Evolutionary conservation across 2,113 vertebrate species (phyloP).

Genomic region (Aythya baeri): DNA sequence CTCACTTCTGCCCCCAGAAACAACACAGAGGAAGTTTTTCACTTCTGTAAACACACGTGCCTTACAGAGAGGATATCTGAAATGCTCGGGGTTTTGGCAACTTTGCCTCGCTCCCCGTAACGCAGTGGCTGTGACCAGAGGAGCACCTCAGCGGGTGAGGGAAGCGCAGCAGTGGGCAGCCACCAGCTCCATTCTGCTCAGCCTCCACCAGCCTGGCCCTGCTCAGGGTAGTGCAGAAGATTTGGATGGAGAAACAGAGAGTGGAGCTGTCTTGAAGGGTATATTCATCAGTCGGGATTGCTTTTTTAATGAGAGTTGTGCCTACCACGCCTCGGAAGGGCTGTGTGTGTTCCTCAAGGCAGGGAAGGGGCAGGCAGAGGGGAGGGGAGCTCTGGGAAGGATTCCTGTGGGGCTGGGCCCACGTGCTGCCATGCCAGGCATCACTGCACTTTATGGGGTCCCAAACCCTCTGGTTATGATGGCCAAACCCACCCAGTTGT

Average conservation of each 20-base stretch:
- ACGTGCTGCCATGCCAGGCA: accelerated
- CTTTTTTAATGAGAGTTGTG: neutral
- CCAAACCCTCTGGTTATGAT: neutral
- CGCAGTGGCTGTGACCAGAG: neutral
- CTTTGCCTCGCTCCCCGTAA: neutral
- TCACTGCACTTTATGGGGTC: neutral
- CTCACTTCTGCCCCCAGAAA: neutral
- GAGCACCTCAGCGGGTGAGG: neutral
- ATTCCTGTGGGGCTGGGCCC: neutral
- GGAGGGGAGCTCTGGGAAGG: neutral
- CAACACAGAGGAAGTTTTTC: neutral
- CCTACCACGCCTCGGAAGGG: neutral
- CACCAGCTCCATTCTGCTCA: neutral
- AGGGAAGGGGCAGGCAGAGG: neutral
- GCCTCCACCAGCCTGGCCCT: neutral
- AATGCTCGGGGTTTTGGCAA: too few relatives aligned
- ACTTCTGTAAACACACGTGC: neutral
- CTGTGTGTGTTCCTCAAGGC: neutral
- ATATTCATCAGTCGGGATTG: neutral
- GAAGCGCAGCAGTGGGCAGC: neutral
- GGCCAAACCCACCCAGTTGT: neutral
- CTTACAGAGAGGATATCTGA: neutral
- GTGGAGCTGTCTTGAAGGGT: neutral
- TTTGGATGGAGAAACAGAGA: accelerated
- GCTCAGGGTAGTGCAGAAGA: neutral